Percentiles rank a stretch among this genome's conserved stretches.
Conservation (phyloP, 1,140 invertebrate genomes). For the Drosophila auraria region DNA sequence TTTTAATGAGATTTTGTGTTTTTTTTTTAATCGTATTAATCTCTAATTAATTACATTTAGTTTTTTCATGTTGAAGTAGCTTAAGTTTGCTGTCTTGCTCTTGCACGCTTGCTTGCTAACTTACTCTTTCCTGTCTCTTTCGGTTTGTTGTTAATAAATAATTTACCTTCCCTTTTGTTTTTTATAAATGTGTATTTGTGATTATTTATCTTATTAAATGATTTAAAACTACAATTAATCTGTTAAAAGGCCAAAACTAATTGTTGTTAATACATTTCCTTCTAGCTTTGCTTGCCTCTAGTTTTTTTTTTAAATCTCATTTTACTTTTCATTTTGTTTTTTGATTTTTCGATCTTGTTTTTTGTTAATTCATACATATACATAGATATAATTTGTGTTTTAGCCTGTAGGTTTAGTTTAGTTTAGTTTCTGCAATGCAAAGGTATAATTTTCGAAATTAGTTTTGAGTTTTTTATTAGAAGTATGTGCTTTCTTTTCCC, state of each 20-base stretch:
- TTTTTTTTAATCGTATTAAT: conserved; percentile 36
- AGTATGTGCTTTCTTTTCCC: conserved; percentile 8
- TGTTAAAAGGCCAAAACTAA: conserved; percentile 51
- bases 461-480: conserved; percentile 12
- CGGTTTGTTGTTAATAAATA: conserved; percentile 16
- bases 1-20: conserved; percentile 22
- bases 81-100: conserved; percentile 24
- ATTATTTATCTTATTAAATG: conserved; percentile 46
- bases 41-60: conserved; percentile 31
- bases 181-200: neutral
- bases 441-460: conserved; percentile 28
- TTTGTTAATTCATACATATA: conserved; percentile 44
- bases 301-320: conserved; percentile 19
- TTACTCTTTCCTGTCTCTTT: conserved; percentile 20
- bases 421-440: conserved; percentile 41
- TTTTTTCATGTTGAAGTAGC: conserved; percentile 27
- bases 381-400: conserved; percentile 22
- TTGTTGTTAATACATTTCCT: conserved; percentile 14
- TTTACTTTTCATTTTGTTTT: neutral
- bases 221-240: conserved; percentile 52
- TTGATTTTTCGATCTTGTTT: conserved; percentile 1
- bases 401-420: conserved; percentile 33
- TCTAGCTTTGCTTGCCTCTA: conserved; percentile 12
- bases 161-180: conserved; percentile 4
- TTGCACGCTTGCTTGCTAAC: neutral